Conservation (phyloP, 2,797 vertebrate species). For the Poeciliopsis gracilis region DNA sequence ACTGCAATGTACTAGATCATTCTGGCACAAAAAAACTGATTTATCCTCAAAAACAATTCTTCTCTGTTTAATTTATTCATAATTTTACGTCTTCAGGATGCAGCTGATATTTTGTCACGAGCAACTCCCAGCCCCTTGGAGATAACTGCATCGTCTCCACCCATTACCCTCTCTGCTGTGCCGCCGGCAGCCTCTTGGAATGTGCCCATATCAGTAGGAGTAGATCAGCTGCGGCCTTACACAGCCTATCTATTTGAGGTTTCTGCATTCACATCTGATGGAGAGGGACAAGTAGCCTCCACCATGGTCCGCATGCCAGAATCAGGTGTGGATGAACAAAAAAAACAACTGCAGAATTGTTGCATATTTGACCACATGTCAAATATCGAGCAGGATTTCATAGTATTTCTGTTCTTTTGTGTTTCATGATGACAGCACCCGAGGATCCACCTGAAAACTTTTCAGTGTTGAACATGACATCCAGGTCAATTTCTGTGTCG, state of each 20-base stretch:
- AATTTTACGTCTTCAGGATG: constrained; percentile 81
- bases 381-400: neutral
- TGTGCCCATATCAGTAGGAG: constrained; percentile 89
- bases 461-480: constrained; percentile 83
- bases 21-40: constrained; percentile 1
- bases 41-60: neutral
- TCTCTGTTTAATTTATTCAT: constrained; percentile 7
- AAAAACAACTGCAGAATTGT: neutral
- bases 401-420: neutral
- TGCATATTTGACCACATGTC: neutral
- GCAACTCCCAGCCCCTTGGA: constrained; percentile 90
- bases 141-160: constrained; percentile 74
- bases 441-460: constrained; percentile 92
- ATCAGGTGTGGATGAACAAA: constrained; percentile 81
- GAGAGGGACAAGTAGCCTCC: constrained; percentile 92
- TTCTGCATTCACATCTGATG: constrained; percentile 92
- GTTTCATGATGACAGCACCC: constrained; percentile 82
- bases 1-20: constrained; percentile 89
- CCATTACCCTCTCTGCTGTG: constrained; percentile 75
- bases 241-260: constrained; percentile 97
- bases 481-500: constrained; percentile 84
- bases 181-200: constrained; percentile 88
- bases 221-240: constrained; percentile 89
- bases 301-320: constrained; percentile 94
- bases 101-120: constrained; percentile 91